Conservation (phyloP, 1,140 invertebrate genomes). For the Papilio helenus region DNA sequence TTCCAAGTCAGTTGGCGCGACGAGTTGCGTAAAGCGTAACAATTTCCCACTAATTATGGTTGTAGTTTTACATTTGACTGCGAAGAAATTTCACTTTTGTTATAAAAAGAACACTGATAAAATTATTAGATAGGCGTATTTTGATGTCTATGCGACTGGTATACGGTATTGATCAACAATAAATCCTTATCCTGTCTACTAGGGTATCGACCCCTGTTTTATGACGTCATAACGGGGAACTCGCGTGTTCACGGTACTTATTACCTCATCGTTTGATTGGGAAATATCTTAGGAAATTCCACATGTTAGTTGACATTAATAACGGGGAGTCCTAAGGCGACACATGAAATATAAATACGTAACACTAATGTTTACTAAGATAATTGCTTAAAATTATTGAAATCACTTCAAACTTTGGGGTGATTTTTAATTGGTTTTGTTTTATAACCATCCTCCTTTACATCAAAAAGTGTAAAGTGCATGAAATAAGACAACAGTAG, state of each 20-base stretch:
- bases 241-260: constrained; percentile 8
- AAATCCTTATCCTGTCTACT: constrained; percentile 5
- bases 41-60: constrained; percentile 20
- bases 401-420: background rate
- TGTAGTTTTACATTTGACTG: constrained; percentile 7
- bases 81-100: constrained; percentile 19
- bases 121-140: background rate
- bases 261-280: constrained; percentile 1
- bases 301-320: background rate
- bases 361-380: background rate
- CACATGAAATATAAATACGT: background rate
- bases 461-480: background rate
- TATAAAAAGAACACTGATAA: background rate
- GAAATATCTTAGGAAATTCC: background rate
- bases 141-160: background rate
- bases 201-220: constrained; percentile 9
- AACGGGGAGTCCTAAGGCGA: background rate
- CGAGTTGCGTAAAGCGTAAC: constrained; percentile 26
- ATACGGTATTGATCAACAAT: background rate
- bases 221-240: constrained; percentile 14
- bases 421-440: background rate
- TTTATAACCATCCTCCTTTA: background rate
- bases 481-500: background rate
- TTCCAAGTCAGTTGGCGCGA: constrained; percentile 13
- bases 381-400: background rate